Evolutionary conservation across 2,113 vertebrate genomes (phyloP), one percentile per base, ranked within the genome.

Genomic region (Pycnonotus jocosus): DNA sequence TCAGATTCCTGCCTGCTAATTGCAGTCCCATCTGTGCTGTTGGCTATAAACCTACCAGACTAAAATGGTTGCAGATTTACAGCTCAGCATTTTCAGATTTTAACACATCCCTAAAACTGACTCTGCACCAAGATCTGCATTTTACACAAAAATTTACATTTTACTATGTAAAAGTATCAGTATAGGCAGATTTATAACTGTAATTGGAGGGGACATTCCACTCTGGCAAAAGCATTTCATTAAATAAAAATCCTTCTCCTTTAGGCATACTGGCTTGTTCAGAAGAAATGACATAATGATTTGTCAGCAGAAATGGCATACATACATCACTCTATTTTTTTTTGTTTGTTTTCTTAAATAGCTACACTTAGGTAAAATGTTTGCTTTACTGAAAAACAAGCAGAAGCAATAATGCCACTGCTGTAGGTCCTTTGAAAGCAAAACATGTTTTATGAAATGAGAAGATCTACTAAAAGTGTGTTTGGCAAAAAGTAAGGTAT

Each of bases 1-100:
- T 99, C 96, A 91, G 97, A 40, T 84, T 89, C 56, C 74, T 93
- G 40, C 30, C 35, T 69, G 62, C 45, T 90, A 58, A 73, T 58
- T 80, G 64, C 54, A 66, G 30, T 70, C 20, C 73, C 9, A 0
- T 79, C 78, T 90, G 38, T 40, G 12, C 54, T 65, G 33, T 58
- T 78, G 56, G 19, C 12, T 80, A 1, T 30, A 85, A 91, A 54
- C 42, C 60, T 70, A 42, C 42, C 22, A 19, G 23, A 25, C 60
- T 88, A 7, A 61, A 73, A 44, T 0, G 0, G 2, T 19, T 89
- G n/a, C n/a, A 82, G 20, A 53, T 91, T 70, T 53, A 31, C 27
- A 57, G 76, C 38, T 83, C 24, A 20, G 65, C 31, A 45, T 82
- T 72, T 93, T 44, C 57, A 51, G 33, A 69, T 68, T n/a, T 31